These are phyloP conservation scores for Penaeus vannamei DNA, from an alignment of 1,140 invertebrate species.

Conservation along the genomic window DNA sequence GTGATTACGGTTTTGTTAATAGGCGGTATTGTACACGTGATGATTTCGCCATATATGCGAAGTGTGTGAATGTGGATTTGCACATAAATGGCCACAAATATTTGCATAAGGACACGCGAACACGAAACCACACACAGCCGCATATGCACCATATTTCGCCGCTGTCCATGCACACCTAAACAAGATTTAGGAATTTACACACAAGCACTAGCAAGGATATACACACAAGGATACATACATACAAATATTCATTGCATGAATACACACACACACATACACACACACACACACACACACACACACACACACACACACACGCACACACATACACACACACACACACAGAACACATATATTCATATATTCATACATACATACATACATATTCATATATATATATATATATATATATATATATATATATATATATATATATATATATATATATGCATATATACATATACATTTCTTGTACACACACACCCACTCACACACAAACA, in stretches of 20 bases:
- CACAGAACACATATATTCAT: neutral
- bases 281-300: neutral
- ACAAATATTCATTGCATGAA: neutral
- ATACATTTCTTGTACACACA: neutral
- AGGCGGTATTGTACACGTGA: no score
- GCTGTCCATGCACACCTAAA: no score
- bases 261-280: conserved; percentile 18
- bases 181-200: no score
- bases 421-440: neutral
- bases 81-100: no score
- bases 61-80: no score
- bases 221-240: conserved; percentile 8
- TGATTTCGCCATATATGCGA: no score
- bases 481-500: neutral
- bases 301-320: neutral
- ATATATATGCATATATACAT: neutral
- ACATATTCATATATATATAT: neutral
- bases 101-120: no score
- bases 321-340: conserved; percentile 33
- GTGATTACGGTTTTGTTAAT: no score
- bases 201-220: neutral
- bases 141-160: no score
- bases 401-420: conserved; percentile 11
- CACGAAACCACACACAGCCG: no score
- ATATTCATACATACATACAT: neutral